Conservation (phyloP, 2,113 vertebrate genomes). For the Arvicanthis niloticus region DNA sequence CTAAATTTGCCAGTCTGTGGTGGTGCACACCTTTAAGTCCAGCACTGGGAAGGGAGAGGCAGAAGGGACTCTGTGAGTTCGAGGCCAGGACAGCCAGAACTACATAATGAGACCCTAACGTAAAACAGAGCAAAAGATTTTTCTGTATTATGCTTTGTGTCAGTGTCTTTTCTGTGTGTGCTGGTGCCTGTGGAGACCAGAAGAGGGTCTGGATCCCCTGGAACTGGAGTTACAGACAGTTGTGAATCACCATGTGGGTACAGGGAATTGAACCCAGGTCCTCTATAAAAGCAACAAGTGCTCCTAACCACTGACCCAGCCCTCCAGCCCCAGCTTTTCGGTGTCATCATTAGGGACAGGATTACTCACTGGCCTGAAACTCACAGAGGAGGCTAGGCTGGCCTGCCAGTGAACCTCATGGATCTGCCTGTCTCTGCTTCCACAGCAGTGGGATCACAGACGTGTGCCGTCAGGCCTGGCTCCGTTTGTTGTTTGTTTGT, state of each 20-base stretch:
- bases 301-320: background rate
- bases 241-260: background rate
- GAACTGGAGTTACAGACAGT: background rate
- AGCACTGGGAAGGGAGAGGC: background rate
- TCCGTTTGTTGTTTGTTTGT: background rate
- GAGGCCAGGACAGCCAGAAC: background rate
- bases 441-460: background rate
- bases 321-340: background rate
- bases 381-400: background rate
- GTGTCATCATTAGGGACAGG: background rate
- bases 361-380: background rate
- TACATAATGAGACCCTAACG: background rate
- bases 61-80: background rate
- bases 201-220: background rate
- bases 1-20: background rate
- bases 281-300: background rate
- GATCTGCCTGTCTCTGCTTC: background rate
- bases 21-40: background rate
- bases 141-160: background rate
- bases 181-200: background rate
- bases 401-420: background rate
- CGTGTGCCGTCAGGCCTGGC: background rate
- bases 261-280: background rate
- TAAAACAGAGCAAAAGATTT: background rate
- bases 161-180: background rate